Conservation (phyloP, 2,797 vertebrate genomes). For the Sebastes iracundus region DNA sequence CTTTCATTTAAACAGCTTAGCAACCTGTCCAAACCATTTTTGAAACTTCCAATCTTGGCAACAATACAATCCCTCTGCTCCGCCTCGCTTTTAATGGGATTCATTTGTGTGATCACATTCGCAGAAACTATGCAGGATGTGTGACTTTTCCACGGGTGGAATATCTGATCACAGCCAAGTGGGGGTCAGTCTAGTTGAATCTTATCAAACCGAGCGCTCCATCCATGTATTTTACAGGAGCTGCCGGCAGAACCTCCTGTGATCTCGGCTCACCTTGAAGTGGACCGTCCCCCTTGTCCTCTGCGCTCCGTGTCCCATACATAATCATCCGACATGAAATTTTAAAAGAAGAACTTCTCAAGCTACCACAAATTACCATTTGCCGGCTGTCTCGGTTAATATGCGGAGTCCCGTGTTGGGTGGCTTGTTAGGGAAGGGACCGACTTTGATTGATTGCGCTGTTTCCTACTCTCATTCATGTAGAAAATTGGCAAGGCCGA, state of each 20-base stretch:
- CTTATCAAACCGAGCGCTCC: conserved; percentile 44
- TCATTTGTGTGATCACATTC: conserved; percentile 58
- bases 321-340: conserved; percentile 70
- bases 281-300: conserved; percentile 27
- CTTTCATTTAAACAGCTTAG: conserved; percentile 56
- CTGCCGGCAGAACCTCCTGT: conserved; percentile 41
- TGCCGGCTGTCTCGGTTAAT: conserved; percentile 67
- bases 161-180: conserved; percentile 48
- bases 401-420: conserved; percentile 41
- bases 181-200: conserved; percentile 49
- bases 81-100: conserved; percentile 52
- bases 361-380: conserved; percentile 66
- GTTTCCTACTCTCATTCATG: conserved; percentile 76
- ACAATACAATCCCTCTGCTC: conserved; percentile 52
- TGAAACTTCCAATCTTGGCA: conserved; percentile 51
- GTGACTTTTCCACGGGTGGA: conserved; percentile 36
- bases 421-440: conserved; percentile 70
- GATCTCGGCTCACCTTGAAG: conserved; percentile 74
- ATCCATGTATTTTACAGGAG: conserved; percentile 63
- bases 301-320: conserved; percentile 38
- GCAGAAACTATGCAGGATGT: conserved; percentile 43
- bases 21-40: conserved; percentile 53
- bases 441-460: conserved; percentile 83
- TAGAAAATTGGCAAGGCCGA: conserved; percentile 82
- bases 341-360: conserved; percentile 53